These are phyloP conservation scores for Hypercompe scribonia DNA, from an alignment of 2,888 invertebrate species.

Conservation along the genomic window DNA sequence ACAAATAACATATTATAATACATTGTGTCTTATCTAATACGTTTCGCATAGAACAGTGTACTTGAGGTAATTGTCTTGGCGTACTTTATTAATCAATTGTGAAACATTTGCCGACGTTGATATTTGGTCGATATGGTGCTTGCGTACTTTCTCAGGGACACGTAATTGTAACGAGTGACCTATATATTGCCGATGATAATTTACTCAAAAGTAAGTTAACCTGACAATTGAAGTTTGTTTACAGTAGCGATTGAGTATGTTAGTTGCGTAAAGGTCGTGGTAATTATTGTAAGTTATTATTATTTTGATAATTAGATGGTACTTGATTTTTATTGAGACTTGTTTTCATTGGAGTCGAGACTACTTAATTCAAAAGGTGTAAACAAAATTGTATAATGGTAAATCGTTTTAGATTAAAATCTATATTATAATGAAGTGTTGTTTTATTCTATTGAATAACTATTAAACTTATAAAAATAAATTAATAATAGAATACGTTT, in stretches of 20 bases:
- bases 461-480: background rate
- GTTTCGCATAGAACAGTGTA: slow-evolving; percentile 12
- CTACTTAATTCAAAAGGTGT: background rate
- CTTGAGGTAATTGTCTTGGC: slow-evolving; percentile 16
- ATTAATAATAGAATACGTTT: background rate
- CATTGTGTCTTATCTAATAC: background rate
- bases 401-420: background rate
- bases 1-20: background rate
- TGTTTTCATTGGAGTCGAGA: background rate
- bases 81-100: slow-evolving; percentile 14
- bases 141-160: slow-evolving; percentile 35
- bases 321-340: background rate
- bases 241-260: slow-evolving; percentile 20
- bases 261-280: slow-evolving; percentile 2
- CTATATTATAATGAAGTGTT: background rate
- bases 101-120: slow-evolving; percentile 15
- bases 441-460: slow-evolving; percentile 2
- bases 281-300: background rate
- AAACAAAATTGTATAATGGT: background rate
- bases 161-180: slow-evolving; percentile 35
- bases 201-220: slow-evolving; percentile 56
- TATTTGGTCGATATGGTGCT: slow-evolving; percentile 36
- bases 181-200: slow-evolving; percentile 43
- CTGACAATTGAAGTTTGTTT: slow-evolving; percentile 23
- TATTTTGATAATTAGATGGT: background rate